Base-by-base conservation (phyloP, 2,888 invertebrate species). In the Fissipunctia ypsillon region DNA sequence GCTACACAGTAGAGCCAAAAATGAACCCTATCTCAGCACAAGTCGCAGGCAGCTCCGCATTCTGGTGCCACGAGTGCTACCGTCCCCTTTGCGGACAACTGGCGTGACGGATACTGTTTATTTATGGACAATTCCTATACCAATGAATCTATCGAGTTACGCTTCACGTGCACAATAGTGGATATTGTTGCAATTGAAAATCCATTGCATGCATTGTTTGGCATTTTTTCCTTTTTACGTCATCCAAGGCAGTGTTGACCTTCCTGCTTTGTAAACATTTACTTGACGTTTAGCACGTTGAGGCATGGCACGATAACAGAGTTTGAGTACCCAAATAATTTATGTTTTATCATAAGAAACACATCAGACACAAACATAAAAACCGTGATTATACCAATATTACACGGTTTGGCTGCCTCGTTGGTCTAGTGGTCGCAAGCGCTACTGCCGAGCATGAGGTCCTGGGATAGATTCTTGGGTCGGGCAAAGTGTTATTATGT, bases 201-300 rank as follows among this genome's bases (percentile, higher is more conserved):
- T 60, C 52, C 61, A 57, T 57, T 57, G 45, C 56, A 52, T 19
- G 75, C 64, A 52, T 80, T 80, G 80, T 84, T 57, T 64, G 28
- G 28, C 19, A 12, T 60, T 68, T 73, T 78, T 81, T 81, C 71
- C 61, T 68, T 84, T 74, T 48, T 43, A 71, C 84, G 61, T 84
- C 76, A 81, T 43, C 22, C 61, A 66, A 71, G 65, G 68, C 22
- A 52, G 14, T 75, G 81, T 61, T 74, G 67, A 70, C 74, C 59
- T 67, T 69, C 48, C 68, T 41, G 67, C 19, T 5, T 43, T 25
- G 68, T 65, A 60, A 84, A 69, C 65, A 80, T 80, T 84, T 84
- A 74, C 56, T 43, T 60, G 56, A 43, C 28, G 45, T 48, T 83
- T 68, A 67, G 45, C 63, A 48, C 41, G 31, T 31, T 38, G 35